Evolutionary conservation across 2,888 invertebrate genomes (phyloP).

Genomic region (Plebejus argus): DNA sequence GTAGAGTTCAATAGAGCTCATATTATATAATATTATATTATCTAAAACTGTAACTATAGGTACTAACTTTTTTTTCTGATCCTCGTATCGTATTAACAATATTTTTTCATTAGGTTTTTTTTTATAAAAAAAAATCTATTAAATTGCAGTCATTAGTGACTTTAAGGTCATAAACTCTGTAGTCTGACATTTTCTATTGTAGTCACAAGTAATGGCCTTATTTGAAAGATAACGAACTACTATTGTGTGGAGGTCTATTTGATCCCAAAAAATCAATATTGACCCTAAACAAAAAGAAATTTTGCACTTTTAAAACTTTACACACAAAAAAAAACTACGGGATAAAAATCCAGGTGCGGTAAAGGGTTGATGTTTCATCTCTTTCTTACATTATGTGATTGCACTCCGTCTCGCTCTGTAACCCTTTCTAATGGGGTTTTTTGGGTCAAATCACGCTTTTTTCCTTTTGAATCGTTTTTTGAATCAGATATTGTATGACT

Average conservation of each 20-base stretch:
- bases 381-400: constrained; percentile 47
- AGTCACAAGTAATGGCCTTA: constrained; percentile 63
- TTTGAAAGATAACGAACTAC: constrained; percentile 73
- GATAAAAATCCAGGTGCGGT: constrained; percentile 72
- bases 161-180: constrained; percentile 28
- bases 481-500: constrained; percentile 77
- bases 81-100: no score
- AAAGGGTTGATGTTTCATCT: constrained; percentile 68
- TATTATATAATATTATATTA: no score
- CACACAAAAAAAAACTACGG: constrained; percentile 62
- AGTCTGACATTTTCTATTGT: constrained; percentile 32
- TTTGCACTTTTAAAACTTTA: constrained; percentile 76
- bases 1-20: no score
- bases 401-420: constrained; percentile 56
- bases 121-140: background rate
- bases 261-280: constrained; percentile 75
- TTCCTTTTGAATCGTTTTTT: constrained; percentile 67
- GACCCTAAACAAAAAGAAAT: constrained; percentile 69
- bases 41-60: no score
- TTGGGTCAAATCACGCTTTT: constrained; percentile 74
- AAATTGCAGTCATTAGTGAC: constrained; percentile 35
- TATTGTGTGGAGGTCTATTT: constrained; percentile 59
- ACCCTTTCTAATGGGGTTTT: constrained; percentile 74
- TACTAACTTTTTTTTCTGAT: no score
- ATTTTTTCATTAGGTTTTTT: no score